A percentile compares a stretch with the other conserved stretches of the same genome.
phyloP scores from a whole-genome alignment of 2,113 vertebrate genomes.

The Paratilapia polleni region DNA sequence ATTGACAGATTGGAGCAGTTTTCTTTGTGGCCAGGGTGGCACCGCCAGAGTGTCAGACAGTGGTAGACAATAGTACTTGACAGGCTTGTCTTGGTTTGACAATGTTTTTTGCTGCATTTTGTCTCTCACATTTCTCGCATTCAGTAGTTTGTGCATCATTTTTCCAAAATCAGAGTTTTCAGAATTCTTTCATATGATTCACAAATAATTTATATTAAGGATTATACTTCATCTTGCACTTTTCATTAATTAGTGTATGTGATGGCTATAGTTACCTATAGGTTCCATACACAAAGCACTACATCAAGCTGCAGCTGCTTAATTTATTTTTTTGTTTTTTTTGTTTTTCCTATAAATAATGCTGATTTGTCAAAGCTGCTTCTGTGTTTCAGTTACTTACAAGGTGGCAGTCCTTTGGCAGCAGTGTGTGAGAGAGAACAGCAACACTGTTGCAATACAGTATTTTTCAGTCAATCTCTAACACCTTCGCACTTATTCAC shows the following conservation, averaged over 20 bases:
- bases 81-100: neutral
- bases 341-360: too few species aligned
- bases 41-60: neutral
- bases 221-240: neutral
- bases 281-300: neutral
- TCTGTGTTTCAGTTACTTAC: neutral
- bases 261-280: neutral
- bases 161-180: neutral
- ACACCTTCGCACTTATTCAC: neutral
- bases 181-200: too few species aligned
- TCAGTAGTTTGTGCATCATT: neutral
- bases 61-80: neutral
- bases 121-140: neutral
- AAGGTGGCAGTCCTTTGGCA: neutral
- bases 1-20: neutral
- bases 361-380: neutral
- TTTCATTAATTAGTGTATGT: neutral
- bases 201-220: neutral
- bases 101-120: neutral
- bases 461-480: neutral
- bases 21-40: neutral
- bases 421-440: neutral
- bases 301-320: neutral
- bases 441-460: neutral
- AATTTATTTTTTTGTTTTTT: neutral